Conservation (phyloP, 2,113 vertebrate genomes). For the Procavia capensis region DNA sequence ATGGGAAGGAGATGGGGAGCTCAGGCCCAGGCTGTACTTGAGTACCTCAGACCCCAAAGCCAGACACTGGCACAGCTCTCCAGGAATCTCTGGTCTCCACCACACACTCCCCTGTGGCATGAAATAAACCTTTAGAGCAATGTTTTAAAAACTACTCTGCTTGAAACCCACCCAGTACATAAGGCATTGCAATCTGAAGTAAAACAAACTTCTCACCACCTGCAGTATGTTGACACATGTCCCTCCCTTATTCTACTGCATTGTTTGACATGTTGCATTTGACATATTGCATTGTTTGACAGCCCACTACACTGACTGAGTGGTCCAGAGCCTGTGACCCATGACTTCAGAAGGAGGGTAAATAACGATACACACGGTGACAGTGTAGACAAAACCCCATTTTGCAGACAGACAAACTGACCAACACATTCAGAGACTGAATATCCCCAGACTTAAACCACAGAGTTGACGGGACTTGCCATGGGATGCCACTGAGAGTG, state of each 20-base stretch:
- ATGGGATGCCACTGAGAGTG: background rate
- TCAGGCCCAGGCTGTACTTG: background rate
- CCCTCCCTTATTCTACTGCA: background rate
- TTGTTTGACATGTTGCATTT: background rate
- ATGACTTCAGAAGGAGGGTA: background rate
- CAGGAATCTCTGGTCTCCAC: background rate
- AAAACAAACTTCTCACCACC: background rate
- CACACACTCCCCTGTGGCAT: fast-evolving
- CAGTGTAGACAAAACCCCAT: background rate
- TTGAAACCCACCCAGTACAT: background rate
- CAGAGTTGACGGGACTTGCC: background rate
- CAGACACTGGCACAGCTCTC: fast-evolving
- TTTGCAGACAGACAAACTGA: conserved; percentile 14
- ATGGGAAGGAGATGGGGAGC: background rate
- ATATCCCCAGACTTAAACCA: background rate
- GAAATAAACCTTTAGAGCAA: background rate
- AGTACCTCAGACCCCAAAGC: background rate
- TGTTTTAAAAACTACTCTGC: background rate
- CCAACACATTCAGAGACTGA: background rate
- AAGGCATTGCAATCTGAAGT: background rate
- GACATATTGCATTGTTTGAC: too few species aligned
- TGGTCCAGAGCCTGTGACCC: background rate
- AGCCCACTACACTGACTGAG: background rate
- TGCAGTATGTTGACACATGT: background rate
- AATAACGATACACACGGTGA: background rate